A percentile compares a stretch with the other conserved stretches of the same genome.
phyloP scores from a whole-genome alignment of 2,113 vertebrate species.

The human region DNA sequence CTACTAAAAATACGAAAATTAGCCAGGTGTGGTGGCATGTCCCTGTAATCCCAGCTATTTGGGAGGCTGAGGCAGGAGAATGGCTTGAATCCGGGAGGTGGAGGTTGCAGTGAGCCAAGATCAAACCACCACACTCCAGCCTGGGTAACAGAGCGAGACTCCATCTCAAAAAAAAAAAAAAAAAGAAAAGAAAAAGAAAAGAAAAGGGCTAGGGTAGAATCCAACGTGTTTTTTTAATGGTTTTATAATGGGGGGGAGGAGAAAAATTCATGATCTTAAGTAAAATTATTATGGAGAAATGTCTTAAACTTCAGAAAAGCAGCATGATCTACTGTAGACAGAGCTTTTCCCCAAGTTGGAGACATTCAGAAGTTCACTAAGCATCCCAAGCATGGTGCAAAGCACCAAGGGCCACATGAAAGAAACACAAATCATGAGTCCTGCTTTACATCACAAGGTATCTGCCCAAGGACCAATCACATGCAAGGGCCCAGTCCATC shows the following conservation, averaged over 20 bases:
- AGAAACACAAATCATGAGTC: not conserved
- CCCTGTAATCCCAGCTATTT: too few relatives aligned
- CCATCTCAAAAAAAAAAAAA: too few relatives aligned
- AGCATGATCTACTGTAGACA: not conserved
- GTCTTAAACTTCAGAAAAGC: slow-evolving; percentile 22
- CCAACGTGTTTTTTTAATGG: not conserved
- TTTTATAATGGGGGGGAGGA: not conserved
- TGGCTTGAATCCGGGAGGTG: too few relatives aligned
- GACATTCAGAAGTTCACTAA: not conserved
- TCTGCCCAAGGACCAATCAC: not conserved
- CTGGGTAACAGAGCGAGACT: too few relatives aligned
- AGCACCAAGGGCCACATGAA: not conserved
- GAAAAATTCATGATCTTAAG: not conserved
- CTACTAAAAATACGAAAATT: too few relatives aligned
- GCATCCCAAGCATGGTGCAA: not conserved
- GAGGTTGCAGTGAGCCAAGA: too few relatives aligned
- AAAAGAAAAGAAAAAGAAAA: too few relatives aligned
- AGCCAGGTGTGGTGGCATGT: too few relatives aligned
- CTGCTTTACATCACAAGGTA: not conserved
- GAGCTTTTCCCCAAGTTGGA: not conserved
- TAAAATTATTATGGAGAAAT: not conserved
- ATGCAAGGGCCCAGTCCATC: not conserved
- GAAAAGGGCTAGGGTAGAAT: not conserved
- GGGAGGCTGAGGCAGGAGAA: too few relatives aligned
- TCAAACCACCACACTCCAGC: too few relatives aligned